A percentile compares a stretch with the other conserved stretches of the same genome.
Conservation (phyloP, 2,888 invertebrate species). For the Aromia moschata region DNA sequence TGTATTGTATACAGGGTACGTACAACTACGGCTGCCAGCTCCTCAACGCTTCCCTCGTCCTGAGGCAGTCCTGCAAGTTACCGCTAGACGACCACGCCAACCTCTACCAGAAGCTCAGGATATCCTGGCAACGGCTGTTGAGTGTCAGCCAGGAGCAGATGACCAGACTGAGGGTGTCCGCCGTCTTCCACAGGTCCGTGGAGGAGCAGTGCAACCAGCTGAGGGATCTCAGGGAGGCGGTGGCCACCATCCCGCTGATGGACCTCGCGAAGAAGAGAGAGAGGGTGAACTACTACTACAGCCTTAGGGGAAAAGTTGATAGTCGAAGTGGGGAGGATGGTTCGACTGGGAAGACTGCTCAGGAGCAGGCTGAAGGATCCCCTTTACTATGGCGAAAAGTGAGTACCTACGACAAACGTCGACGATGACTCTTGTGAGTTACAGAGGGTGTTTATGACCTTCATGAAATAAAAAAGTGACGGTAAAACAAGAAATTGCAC, state of each 20-base stretch:
- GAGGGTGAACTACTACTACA: conserved; percentile 67
- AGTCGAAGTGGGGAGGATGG: conserved; percentile 77
- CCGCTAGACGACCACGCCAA: conserved; percentile 67
- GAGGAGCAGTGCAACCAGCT: conserved; percentile 73
- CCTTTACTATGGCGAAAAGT: conserved; percentile 47
- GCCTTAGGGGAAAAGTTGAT: conserved; percentile 71
- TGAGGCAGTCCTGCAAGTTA: conserved; percentile 77
- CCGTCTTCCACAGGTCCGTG: conserved; percentile 76
- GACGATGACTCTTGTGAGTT: no score
- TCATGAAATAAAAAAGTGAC: no score
- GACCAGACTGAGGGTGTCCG: conserved; percentile 77
- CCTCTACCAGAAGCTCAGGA: conserved; percentile 68
- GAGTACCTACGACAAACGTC: no score
- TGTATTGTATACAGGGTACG: conserved; percentile 69
- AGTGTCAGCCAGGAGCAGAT: conserved; percentile 79
- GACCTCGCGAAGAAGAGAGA: conserved; percentile 62
- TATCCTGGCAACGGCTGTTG: conserved; percentile 75
- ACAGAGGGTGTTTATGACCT: no score
- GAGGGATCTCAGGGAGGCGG: conserved; percentile 69
- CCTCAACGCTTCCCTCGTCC: conserved; percentile 75
- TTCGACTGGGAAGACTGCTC: conserved; percentile 73
- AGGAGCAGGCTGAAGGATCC: conserved; percentile 74
- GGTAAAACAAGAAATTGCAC: no score
- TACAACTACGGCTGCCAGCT: conserved; percentile 84
- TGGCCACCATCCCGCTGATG: conserved; percentile 63